Evolutionary conservation across 2,888 invertebrate genomes (phyloP).

Genomic region (Gastracanthus pulcherrimus): DNA sequence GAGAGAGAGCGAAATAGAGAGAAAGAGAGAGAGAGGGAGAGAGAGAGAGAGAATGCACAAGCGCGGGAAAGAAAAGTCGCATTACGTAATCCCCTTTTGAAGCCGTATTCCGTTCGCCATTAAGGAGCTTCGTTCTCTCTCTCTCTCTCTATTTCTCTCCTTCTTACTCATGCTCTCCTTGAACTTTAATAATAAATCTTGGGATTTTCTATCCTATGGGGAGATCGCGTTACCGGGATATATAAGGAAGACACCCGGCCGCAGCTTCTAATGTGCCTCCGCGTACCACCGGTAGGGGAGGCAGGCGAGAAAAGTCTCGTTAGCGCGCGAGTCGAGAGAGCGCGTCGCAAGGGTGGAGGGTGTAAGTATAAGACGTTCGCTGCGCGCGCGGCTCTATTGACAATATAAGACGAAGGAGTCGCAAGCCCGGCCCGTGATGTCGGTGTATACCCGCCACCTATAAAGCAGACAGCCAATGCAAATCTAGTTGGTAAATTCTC

Average conservation of each 20-base stretch:
- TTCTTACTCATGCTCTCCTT: conserved; percentile 53
- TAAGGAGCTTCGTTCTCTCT: conserved; percentile 66
- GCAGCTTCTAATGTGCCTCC: conserved; percentile 26
- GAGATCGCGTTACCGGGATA: conserved; percentile 66
- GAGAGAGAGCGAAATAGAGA: conserved; percentile 27
- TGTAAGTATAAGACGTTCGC: conserved; percentile 7
- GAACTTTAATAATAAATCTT: conserved; percentile 70
- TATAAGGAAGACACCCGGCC: conserved; percentile 35
- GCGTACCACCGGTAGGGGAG: conserved; percentile 6
- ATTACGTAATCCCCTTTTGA: conserved; percentile 75
- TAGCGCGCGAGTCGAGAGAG: conserved; percentile 15
- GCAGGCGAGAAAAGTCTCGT: conserved; percentile 50
- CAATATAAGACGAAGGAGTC: neutral
- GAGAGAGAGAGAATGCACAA: conserved; percentile 46
- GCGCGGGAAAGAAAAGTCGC: conserved; percentile 64
- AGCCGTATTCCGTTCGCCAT: conserved; percentile 74
- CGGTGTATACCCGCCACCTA: neutral
- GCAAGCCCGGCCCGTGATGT: neutral
- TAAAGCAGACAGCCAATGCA: neutral
- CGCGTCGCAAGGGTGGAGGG: neutral
- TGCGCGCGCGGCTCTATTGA: neutral
- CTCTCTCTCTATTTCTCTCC: neutral
- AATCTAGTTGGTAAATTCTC: too few species aligned
- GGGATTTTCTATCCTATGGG: conserved; percentile 64
- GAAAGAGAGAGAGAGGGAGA: conserved; percentile 7